Evolutionary conservation across 2,113 vertebrate genomes (phyloP), one percentile per base, ranked within the genome.

Genomic region (Gavia stellata): DNA sequence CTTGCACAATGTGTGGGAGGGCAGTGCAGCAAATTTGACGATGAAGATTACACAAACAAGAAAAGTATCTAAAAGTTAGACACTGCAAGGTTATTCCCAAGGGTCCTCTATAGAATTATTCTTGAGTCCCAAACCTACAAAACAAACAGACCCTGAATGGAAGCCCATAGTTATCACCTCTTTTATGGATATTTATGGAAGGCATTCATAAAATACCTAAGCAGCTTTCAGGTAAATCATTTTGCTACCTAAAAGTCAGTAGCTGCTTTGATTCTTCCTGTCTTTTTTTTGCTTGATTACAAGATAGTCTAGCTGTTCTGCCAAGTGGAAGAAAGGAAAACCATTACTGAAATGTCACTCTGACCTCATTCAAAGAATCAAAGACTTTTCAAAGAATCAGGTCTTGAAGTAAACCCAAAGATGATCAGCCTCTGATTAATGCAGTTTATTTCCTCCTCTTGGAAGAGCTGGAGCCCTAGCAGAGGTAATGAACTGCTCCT

Each of bases 341-440:
- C 75, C 49, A 81, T 91, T 96, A 77, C 53, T 58, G 75, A 83
- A 88, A 94, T 88, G 95, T 94, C 83, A 91, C 45, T 94, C 91
- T 91, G 80, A 88, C 67, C 73, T 40, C 16, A 79, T 90, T 95
- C 66, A 88, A 82, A 90, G 78, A 94, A 96, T 79, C 73, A 87
- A 86, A 94, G 94, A 81, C 59, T 83, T 96, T 92, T 84, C 70
- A 92, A 75, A 92, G 81, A 88, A 73, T 83, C 78, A 80, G 36
- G 26, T 77, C 47, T 93, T 63, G 58, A 86, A 90, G 61, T 61
- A 94, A 94, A 86, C 34, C 26, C 20, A 24, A n/a, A 94, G 50
- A 81, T 73, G 71, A 73, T 86, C 86, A 88, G 65, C 34, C 82
- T 90, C 80, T 93, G 79, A 88, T 92, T 94, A 96, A 80, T 77